Base-by-base conservation (phyloP, 2,797 vertebrate species). In the Megalops cyprinoides region DNA sequence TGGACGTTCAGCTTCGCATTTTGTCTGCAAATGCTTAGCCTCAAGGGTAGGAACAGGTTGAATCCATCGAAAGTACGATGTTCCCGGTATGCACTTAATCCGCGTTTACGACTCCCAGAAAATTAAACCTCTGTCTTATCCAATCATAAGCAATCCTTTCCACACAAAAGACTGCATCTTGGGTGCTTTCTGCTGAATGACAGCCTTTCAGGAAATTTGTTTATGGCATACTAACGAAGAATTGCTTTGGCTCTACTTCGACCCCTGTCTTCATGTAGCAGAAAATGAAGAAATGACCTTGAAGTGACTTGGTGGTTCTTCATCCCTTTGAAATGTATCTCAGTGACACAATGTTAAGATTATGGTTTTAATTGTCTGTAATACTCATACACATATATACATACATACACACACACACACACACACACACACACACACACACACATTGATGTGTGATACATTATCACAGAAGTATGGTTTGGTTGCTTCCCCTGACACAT, bases 161-260 rank as follows among this genome's bases (percentile, higher is more conserved):
- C 2, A 53, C 12, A 18, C 74, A 28, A 31, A 18, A 31, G 14
- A 8, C n/a, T 25, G 31, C 15, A 10, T 44, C 1, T 31, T 12
- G 48, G 34, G 48, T 53, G 46, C 48, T 34, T 28, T 53, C n/a
- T n/a, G 14, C 46, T 75, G n/a, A 18, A n/a, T 49, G 12, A 58
- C 18, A 23, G 28, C 23, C 42, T 56, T 77, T 31, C 49, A 56
- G 49, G 9, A n/a, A 44, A 28, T 49, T 4, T 58, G 23, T 56
- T 77, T 42, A 56, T 37, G 49, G 55, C 75, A 56, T 34, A 15
- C 10, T 34, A 49, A 20, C 75, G 25, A 60, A 42, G 42, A 77
- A 44, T 42, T 49, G 46, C 20, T 60, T 77, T 60, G 56, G 76
- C 44, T 42, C 10, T n/a, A n/a, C n/a, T 37, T 55, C 77, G 49